These are phyloP conservation scores for Lydus trimaculatus DNA, from an alignment of 2,888 invertebrate genomes.

Conservation along the genomic window DNA sequence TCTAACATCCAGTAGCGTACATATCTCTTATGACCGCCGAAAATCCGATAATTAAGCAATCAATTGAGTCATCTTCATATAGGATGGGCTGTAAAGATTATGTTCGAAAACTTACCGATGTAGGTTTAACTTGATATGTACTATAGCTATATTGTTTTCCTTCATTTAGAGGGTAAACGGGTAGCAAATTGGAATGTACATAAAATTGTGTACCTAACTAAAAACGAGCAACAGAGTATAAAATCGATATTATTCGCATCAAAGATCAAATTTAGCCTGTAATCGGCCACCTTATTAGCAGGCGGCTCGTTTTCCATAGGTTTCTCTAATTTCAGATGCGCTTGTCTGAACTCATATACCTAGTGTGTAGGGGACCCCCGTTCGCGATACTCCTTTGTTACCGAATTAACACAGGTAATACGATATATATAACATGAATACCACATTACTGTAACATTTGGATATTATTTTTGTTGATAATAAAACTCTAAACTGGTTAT, in stretches of 20 bases:
- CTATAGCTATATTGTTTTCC: not conserved
- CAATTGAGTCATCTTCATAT: too few relatives aligned
- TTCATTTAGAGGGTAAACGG: not conserved
- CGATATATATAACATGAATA: constrained; percentile 35
- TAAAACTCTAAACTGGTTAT: not conserved
- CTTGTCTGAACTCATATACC: constrained; percentile 46
- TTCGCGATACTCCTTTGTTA: constrained; percentile 52
- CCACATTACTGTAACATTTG: constrained; percentile 40
- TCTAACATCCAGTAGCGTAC: too few relatives aligned
- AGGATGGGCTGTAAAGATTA: too few relatives aligned
- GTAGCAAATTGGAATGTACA: constrained; percentile 3
- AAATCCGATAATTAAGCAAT: too few relatives aligned
- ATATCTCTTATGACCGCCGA: too few relatives aligned
- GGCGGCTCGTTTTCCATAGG: constrained; percentile 54
- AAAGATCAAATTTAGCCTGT: constrained; percentile 56
- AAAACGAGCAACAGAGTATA: constrained; percentile 46
- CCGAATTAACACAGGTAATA: constrained; percentile 50
- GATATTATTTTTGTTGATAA: not conserved
- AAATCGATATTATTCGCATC: constrained; percentile 55
- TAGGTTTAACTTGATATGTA: too few relatives aligned
- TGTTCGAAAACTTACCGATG: too few relatives aligned
- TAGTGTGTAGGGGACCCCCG: too few relatives aligned
- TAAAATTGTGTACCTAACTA: not conserved
- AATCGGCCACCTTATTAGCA: constrained; percentile 58
- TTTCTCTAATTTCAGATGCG: constrained; percentile 53